phyloP scores from a whole-genome alignment of 2,113 vertebrate genomes.

The Nesoenas mayeri region DNA sequence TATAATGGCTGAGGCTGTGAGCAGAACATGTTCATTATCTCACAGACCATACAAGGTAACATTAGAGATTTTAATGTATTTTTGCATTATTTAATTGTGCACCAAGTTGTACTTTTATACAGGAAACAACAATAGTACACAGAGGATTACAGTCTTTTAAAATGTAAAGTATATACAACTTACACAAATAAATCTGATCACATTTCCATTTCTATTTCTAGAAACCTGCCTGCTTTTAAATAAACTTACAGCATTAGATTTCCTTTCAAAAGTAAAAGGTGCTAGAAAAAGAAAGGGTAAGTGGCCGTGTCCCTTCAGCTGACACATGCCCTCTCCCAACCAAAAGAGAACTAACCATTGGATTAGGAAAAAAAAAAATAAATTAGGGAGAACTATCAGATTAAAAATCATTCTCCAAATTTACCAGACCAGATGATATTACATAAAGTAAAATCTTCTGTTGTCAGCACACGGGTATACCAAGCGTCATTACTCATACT shows the following conservation, averaged over 20 bases:
- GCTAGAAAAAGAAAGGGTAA: not conserved
- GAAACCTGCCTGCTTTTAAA: slow-evolving; percentile 3
- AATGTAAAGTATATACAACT: not conserved
- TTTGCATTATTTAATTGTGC: slow-evolving; percentile 40
- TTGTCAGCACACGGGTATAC: not conserved
- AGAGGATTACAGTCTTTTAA: not conserved
- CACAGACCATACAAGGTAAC: not conserved
- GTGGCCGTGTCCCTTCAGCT: not conserved
- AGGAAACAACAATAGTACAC: not conserved
- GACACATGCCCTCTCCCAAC: not conserved
- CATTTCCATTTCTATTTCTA: not conserved
- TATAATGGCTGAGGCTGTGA: slow-evolving; percentile 44
- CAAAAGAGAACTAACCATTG: not conserved
- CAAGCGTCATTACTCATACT: not conserved
- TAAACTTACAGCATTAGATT: not conserved
- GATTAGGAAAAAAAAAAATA: not conserved
- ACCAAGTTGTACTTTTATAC: not conserved
- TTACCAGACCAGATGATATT: not conserved
- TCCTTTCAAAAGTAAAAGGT: not conserved
- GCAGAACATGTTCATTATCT: slow-evolving; percentile 59
- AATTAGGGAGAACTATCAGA: not conserved
- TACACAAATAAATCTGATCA: not conserved
- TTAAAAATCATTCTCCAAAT: not conserved
- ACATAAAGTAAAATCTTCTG: not conserved
- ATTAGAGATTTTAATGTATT: not conserved